Evolutionary conservation across 2,888 invertebrate genomes (phyloP).

Genomic region (Heteromurus nitidus): DNA sequence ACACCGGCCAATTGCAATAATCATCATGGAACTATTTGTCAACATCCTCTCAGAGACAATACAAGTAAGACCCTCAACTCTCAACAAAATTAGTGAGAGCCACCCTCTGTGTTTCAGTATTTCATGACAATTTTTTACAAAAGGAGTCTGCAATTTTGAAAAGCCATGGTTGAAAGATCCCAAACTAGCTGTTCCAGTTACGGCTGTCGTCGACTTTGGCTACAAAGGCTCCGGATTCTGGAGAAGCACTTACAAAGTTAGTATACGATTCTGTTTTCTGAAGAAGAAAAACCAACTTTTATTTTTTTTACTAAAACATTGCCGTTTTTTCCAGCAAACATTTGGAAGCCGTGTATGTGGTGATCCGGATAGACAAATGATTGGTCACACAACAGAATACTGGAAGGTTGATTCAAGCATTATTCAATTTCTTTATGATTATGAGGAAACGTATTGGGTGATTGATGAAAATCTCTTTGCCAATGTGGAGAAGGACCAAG

Average conservation of each 20-base stretch:
- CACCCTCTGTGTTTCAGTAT: no score
- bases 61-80: no score
- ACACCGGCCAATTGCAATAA: slow-evolving; percentile 44
- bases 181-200: slow-evolving; percentile 3
- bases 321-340: no score
- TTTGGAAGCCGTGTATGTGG: slow-evolving; percentile 46
- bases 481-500: slow-evolving; percentile 17
- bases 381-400: slow-evolving; percentile 2
- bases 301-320: no score
- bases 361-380: slow-evolving; percentile 42
- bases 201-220: slow-evolving; percentile 43
- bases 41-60: slow-evolving; percentile 30
- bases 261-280: not conserved
- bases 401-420: slow-evolving; percentile 19
- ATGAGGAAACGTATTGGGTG: slow-evolving; percentile 54
- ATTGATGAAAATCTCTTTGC: slow-evolving; percentile 34
- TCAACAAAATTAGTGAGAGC: no score
- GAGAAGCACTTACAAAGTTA: slow-evolving; percentile 42
- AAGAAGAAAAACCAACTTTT: no score
- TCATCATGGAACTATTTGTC: slow-evolving; percentile 42
- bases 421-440: slow-evolving; percentile 43
- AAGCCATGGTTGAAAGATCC: slow-evolving; percentile 17
- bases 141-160: slow-evolving; percentile 42
- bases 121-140: no score
- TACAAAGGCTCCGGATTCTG: slow-evolving; percentile 40